A percentile compares a stretch with the other conserved stretches of the same genome.
Conservation (phyloP, 2,797 vertebrate species). For the Synanceia verrucosa region DNA sequence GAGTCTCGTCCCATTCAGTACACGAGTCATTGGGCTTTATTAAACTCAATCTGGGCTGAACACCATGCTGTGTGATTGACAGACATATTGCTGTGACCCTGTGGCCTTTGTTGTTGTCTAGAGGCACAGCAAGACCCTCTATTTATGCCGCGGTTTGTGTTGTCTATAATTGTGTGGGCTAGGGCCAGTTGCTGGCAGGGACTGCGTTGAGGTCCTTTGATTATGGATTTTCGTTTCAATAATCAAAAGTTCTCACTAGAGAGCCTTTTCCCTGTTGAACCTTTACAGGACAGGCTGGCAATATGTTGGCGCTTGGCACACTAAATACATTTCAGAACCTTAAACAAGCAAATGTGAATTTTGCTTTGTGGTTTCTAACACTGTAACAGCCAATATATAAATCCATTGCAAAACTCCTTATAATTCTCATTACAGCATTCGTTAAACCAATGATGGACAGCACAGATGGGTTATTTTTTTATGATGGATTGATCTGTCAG, state of each 20-base stretch:
- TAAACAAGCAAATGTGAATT: background rate
- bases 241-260: conserved; percentile 23
- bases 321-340: background rate
- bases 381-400: background rate
- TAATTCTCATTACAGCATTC: background rate
- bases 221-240: conserved; percentile 37
- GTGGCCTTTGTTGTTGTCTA: conserved; percentile 61
- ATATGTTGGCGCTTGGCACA: background rate
- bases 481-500: background rate
- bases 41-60: conserved; percentile 67
- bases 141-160: conserved; percentile 49
- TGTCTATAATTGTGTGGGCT: conserved; percentile 41
- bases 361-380: background rate
- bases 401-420: too few relatives aligned
- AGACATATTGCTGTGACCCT: conserved; percentile 73
- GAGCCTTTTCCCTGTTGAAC: background rate
- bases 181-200: conserved; percentile 3
- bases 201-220: conserved; percentile 34
- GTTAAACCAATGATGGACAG: background rate
- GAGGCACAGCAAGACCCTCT: conserved; percentile 51
- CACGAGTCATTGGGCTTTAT: conserved; percentile 73
- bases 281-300: background rate
- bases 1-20: conserved; percentile 58
- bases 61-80: conserved; percentile 77
- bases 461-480: background rate